Conservation (phyloP, 2,888 invertebrate species). For the Tinea semifulvella region DNA sequence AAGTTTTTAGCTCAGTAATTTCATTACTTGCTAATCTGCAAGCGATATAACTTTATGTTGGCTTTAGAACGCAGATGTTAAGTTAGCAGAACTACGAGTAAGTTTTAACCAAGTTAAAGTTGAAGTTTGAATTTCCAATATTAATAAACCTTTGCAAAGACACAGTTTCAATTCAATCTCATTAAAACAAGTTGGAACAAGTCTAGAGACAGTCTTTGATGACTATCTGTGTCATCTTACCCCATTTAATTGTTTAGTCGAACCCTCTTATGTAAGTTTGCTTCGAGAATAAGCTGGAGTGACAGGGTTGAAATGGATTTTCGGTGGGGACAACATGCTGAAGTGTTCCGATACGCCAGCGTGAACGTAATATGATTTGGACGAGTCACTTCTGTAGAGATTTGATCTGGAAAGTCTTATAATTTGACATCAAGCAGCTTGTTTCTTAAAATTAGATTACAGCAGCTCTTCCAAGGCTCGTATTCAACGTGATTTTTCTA, state of each 20-base stretch:
- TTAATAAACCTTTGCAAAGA: constrained; percentile 4
- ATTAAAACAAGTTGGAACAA: neutral
- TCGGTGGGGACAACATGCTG: neutral
- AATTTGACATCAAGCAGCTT: too few species aligned
- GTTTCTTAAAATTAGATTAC: too few species aligned
- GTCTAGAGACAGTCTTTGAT: constrained; percentile 3
- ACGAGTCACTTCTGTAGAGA: neutral
- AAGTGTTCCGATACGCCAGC: neutral
- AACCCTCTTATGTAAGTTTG: constrained; percentile 4
- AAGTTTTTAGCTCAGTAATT: constrained; percentile 2
- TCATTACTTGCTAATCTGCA: neutral
- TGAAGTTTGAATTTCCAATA: constrained; percentile 7
- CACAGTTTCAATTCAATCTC: constrained; percentile 4
- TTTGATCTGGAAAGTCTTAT: neutral
- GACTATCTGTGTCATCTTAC: neutral
- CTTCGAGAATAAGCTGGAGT: neutral
- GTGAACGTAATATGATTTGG: neutral
- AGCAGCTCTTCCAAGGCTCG: too few species aligned
- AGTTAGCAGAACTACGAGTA: neutral
- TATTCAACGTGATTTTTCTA: too few species aligned
- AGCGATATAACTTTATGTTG: neutral
- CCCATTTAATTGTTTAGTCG: neutral
- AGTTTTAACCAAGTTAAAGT: neutral
- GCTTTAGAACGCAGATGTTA: neutral
- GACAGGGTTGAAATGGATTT: constrained; percentile 6